These are phyloP conservation scores for Drosophila helvetica DNA, from an alignment of 2,888 invertebrate species.

Conservation along the genomic window DNA sequence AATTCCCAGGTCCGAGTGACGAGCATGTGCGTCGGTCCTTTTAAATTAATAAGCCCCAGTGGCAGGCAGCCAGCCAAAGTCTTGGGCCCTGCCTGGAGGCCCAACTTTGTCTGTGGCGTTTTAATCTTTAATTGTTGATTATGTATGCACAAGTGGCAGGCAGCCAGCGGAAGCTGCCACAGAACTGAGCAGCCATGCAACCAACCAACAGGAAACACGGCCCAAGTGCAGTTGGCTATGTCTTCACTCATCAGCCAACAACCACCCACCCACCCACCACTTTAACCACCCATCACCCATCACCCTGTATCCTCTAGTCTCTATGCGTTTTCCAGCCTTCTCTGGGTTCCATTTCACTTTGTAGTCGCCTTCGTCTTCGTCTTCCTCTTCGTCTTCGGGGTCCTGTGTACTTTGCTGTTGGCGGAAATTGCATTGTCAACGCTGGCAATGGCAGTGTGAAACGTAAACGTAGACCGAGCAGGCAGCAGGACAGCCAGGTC, in stretches of 20 bases:
- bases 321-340: background rate
- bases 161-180: slow-evolving; percentile 27
- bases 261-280: background rate
- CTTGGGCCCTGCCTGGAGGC: slow-evolving; percentile 5
- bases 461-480: background rate
- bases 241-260: background rate
- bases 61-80: too few species aligned
- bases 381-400: slow-evolving; percentile 15
- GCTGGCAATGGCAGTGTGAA: slow-evolving; percentile 55
- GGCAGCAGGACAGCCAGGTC: slow-evolving; percentile 19
- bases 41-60: slow-evolving; percentile 38
- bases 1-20: slow-evolving; percentile 31
- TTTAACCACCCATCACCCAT: slow-evolving; percentile 1
- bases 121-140: slow-evolving; percentile 67
- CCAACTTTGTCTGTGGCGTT: slow-evolving; percentile 43
- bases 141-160: slow-evolving; percentile 50
- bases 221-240: slow-evolving; percentile 20
- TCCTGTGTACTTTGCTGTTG: slow-evolving; percentile 52
- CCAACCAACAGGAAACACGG: slow-evolving; percentile 35
- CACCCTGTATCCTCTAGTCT: background rate
- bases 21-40: slow-evolving; percentile 16
- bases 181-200: slow-evolving; percentile 30
- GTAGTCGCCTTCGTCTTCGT: slow-evolving; percentile 2
- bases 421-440: slow-evolving; percentile 76
- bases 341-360: slow-evolving; percentile 30